Evolutionary conservation across 2,797 vertebrate genomes (phyloP).

Genomic region (Acestrorhynchus altus): DNA sequence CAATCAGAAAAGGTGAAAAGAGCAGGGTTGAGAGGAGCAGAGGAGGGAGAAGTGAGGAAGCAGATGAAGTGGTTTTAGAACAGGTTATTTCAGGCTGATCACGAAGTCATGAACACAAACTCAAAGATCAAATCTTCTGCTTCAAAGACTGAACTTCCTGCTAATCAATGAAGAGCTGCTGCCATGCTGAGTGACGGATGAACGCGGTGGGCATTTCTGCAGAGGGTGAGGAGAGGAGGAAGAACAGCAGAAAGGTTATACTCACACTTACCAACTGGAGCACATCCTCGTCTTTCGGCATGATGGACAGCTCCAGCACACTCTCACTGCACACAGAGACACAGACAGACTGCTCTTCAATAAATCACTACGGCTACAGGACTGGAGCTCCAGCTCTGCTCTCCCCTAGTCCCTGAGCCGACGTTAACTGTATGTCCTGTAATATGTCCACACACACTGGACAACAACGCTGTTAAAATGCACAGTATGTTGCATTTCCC

Average conservation of each 20-base stretch:
- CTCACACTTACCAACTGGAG: conserved; percentile 95
- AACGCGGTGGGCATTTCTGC: neutral
- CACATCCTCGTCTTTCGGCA: conserved; percentile 96
- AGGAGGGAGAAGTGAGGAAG: conserved; percentile 18
- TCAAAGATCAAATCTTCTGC: neutral
- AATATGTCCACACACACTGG: too few species aligned
- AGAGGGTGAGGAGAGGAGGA: conserved; percentile 36
- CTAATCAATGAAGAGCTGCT: conserved; percentile 8
- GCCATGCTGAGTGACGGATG: neutral
- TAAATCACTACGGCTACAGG: neutral
- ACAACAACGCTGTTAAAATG: too few species aligned
- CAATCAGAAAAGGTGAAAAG: neutral
- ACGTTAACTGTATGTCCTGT: too few species aligned
- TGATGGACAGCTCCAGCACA: conserved; percentile 91
- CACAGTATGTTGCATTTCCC: too few species aligned
- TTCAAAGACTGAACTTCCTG: neutral
- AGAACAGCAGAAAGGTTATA: conserved; percentile 70
- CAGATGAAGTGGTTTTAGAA: neutral
- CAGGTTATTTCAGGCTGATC: neutral
- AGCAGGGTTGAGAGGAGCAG: conserved; percentile 9
- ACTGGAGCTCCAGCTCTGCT: neutral
- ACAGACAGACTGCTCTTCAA: neutral
- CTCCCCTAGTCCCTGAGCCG: neutral
- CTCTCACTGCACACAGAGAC: conserved; percentile 77
- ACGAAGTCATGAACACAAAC: neutral